phyloP scores from a whole-genome alignment of 2,888 invertebrate species.

The Anaspis maculata region DNA sequence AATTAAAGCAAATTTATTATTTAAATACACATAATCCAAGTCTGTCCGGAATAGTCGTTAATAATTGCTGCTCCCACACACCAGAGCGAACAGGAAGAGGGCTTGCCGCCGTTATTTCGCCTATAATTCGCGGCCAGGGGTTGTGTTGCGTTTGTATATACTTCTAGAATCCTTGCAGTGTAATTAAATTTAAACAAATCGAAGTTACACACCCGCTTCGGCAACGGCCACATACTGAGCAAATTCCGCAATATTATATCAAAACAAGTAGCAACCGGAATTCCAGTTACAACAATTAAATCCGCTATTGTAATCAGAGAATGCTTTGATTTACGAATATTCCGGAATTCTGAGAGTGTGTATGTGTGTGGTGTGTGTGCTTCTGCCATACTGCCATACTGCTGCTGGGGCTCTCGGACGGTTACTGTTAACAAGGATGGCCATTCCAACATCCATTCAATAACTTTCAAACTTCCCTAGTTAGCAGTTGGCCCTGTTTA shows the following conservation, averaged over 20 bases:
- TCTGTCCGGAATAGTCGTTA: slow-evolving; percentile 13
- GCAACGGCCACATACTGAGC: slow-evolving; percentile 19
- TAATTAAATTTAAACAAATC: slow-evolving; percentile 16
- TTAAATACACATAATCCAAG: slow-evolving; percentile 10
- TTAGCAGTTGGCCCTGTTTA: slow-evolving; percentile 39
- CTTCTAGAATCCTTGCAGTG: slow-evolving; percentile 11
- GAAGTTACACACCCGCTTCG: slow-evolving; percentile 7
- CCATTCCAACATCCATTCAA: slow-evolving; percentile 37
- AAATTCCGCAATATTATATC: slow-evolving; percentile 31
- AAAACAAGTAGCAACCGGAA: slow-evolving; percentile 32
- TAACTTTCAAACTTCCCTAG: slow-evolving; percentile 39
- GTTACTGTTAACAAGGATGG: slow-evolving; percentile 29
- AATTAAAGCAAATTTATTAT: slow-evolving; percentile 13
- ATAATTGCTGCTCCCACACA: slow-evolving; percentile 13
- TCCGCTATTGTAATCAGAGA: slow-evolving; percentile 28
- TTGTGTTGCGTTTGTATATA: no score
- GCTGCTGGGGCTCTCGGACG: slow-evolving; percentile 10
- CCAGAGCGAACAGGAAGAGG: background rate
- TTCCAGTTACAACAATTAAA: slow-evolving; percentile 31
- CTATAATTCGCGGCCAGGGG: no score
- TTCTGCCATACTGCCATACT: no score
- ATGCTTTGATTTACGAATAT: slow-evolving; percentile 30
- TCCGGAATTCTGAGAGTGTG: slow-evolving; percentile 19
- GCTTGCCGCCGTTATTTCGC: background rate
- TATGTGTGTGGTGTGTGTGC: no score